Evolutionary conservation across 2,113 vertebrate species (phyloP), one percentile per base, ranked within the genome.

Genomic region (Triplophysa rosa): DNA sequence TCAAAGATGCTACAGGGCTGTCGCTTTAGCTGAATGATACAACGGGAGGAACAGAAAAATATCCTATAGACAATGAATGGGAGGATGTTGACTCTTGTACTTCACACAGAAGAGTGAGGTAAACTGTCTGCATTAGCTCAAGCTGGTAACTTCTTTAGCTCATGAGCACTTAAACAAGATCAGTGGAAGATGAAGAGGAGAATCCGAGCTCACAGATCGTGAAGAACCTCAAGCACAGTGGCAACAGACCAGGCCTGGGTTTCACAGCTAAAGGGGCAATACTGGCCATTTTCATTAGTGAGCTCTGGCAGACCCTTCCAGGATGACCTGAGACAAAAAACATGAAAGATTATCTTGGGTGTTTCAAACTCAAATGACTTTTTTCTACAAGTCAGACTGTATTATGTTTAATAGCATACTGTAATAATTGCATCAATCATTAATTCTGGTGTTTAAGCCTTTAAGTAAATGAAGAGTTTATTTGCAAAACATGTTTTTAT

Each of bases 241-340:
- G 95, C 91, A 78, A 98, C 88, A 0, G 97, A 97, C 98, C 98
- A 99, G 79, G 98, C 98, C 89, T 99, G 98, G 14, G 95, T 95
- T 91, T 99, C 98, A 87, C 97, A 99, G 93, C 98, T 99, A 84
- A 98, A 99, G 1, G 95, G 88, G 52, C 98, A 99, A 87, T 95
- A 92, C 65, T 95, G 95, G 58, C 96, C 97, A 12, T 96, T 96
- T 84, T 97, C 95, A 88, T 99, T 98, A 80, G 97, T 99, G 85
- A 99, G 91, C 84, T 99, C 98, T 33, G 97, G 97, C 72, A 99
- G 94, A 63, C 97, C 98, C 87, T 96, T 99, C 98, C 97, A 99
- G 1, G 94, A 93, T 26, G 97, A 99, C 86, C 98, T 99, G 72
- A 42, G 37, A 67, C 33, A 62, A 73, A 73, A 69, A 17, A 7